Percentiles rank a stretch among this genome's conserved stretches.
phyloP scores from a whole-genome alignment of 2,888 invertebrate species.

The Dryobotodes eremita region DNA sequence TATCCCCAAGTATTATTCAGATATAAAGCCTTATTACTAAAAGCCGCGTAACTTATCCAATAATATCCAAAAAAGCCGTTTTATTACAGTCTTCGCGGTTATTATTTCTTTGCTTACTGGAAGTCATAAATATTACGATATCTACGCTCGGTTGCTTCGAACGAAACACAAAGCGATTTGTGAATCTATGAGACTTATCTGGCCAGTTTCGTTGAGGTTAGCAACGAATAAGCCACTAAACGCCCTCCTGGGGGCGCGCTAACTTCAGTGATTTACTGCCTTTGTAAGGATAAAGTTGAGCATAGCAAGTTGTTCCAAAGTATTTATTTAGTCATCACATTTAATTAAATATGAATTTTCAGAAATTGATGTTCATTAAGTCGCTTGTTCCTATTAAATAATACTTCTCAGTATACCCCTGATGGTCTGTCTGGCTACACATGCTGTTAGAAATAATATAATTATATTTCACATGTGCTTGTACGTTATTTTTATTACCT shows the following conservation, averaged over 20 bases:
- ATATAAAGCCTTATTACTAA: conserved; percentile 49
- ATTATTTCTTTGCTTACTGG: conserved; percentile 61
- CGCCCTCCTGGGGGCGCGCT: conserved; percentile 60
- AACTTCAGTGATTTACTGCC: conserved; percentile 68
- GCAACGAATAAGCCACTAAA: conserved; percentile 71
- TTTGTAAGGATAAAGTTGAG: conserved; percentile 48
- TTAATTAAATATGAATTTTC: conserved; percentile 40
- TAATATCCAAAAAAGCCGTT: conserved; percentile 51
- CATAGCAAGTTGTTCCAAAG: conserved; percentile 21
- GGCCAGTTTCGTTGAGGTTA: conserved; percentile 65
- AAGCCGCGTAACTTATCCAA: conserved; percentile 51
- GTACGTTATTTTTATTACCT: conserved; percentile 37
- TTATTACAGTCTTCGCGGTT: conserved; percentile 56
- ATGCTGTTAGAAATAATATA: neutral
- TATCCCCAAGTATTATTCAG: conserved; percentile 28
- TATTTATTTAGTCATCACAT: conserved; percentile 30
- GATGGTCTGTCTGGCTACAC: conserved; percentile 35
- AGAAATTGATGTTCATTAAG: conserved; percentile 18
- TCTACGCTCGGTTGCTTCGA: conserved; percentile 59
- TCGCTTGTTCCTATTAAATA: conserved; percentile 34
- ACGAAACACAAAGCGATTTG: conserved; percentile 60
- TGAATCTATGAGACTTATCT: conserved; percentile 71
- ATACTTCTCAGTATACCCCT: conserved; percentile 34
- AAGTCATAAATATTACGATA: conserved; percentile 66
- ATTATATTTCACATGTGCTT: conserved; percentile 9